Base-by-base conservation (phyloP, 2,888 invertebrate species). In the Amphipyra tragopoginis region DNA sequence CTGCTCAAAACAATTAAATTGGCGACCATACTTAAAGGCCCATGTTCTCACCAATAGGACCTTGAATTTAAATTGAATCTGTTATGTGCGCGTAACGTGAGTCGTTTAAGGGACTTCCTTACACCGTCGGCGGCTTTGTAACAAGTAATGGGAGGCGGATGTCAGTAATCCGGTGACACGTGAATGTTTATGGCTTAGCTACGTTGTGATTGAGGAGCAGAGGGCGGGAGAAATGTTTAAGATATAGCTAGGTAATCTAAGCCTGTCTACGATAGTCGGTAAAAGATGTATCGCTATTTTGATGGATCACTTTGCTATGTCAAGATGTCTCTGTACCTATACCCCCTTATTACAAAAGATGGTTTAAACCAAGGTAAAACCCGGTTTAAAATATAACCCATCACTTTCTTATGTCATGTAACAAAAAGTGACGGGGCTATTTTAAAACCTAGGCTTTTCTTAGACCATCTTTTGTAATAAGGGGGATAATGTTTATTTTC, bases 121-220 rank as follows among this genome's bases (percentile, higher is more conserved):
- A 77, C 81, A 77, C 62, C 65, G 68, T 75, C 83, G 88, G 81
- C 79, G 64, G 58, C 83, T 82, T 85, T 74, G 75, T 65, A 69
- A 71, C 67, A 61, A n/a, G 82, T 85, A 84, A 85, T 84, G 79
- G 82, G 71, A 75, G 72, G 74, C 79, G 77, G 75, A 79, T 81
- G 83, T 83, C 84, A 69, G 72, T 75, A 76, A 79, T 80, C 79
- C 73, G 79, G 80, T 79, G 83, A 86, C 85, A 85, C 71, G 65
- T 61, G 69, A 77, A 72, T 80, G 78, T 88, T 88, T 87, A 89
- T 84, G 57, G 79, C 72, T 48, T 13, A 42, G 58, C 44, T 59
- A 50, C 59, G 76, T 70, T 64, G 62, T 50, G 61, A 72, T 65
- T 67, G 60, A 67, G 53, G 54, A 68, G 59, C 58, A 60, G 29